Evolutionary conservation across 2,113 vertebrate species (phyloP), one percentile per base, ranked within the genome.

Genomic region (Phoenicopterus ruber): DNA sequence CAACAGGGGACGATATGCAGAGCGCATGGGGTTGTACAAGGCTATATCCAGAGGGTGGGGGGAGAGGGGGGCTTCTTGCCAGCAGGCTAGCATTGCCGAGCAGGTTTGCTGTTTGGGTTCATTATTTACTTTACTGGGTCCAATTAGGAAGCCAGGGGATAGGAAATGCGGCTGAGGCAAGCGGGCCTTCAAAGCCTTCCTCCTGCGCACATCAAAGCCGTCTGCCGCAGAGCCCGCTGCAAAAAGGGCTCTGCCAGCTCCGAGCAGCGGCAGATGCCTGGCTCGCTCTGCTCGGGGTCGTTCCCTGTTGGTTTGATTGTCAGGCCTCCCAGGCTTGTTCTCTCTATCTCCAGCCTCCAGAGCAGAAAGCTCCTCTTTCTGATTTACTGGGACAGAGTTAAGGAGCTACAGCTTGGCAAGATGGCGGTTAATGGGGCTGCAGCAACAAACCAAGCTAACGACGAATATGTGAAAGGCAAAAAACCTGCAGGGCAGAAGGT

Each of bases 321-420:
- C 93, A 86, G 96, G 72, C 95, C 95, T 96, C 42, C 83, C 11
- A 31, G 88, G 86, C 76, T 82, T 1, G 0, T 73, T 28, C 58
- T 91, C 59, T 90, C 69, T 96, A 84, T 96, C 95, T 93, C 54
- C 62, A 87, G 73, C 84, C 93, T 97, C 65, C 90, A 96, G 91
- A 95, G 74, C 67, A 95, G 93, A 92, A 93, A 83, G 47, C 54
- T 86, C 38, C 90, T 96, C 61, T 87, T 93, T 90, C 81, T 94
- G 80, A 91, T 82, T 91, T 95, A 79, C 52, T 71, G 78, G 89
- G 82, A 96, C 73, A 92, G 90, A 94, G 80, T 87, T 86, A 95
- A 96, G 89, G 85, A 95, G 77, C 73, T 95, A 70, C 57, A 88
- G 84, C 86, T 95, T 96, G 77, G 93, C 89, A 94, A 96, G 87